Evolutionary conservation across 2,888 invertebrate genomes (phyloP), one percentile per base, ranked within the genome.

Genomic region (Andricus curvator): DNA sequence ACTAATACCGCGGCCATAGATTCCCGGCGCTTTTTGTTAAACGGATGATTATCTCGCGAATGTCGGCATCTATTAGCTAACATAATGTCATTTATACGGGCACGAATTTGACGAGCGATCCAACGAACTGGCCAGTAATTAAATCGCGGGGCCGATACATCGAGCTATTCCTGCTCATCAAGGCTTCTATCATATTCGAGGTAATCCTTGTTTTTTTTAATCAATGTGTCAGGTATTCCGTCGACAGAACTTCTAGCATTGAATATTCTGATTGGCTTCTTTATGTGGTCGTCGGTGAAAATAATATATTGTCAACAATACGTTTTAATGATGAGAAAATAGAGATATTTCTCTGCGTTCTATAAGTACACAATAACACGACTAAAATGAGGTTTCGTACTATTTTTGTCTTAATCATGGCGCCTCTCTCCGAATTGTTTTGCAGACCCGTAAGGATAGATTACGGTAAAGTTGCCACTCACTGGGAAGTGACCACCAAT

Each of bases 1-100:
- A 70, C 70, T 51, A 51, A 70, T 20, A 29, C 29, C 33, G 6
- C 4, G 4, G 48, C 48, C 51, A 20, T 51, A 70, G 25, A 29
- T 20, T 70, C 29, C 29, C 29, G 48, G 70, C 83, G 83, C 81
- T 83, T 83, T 87, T 78, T 85, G 87, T 87, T 87, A 85, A 87
- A 85, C 85, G 84, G 85, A 84, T 88, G 87, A 88, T 88, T 88
- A 87, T 86, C 85, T 84, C 76, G 80, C 80, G 78, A 85, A 77
- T 78, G 83, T 82, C 83, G 83, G 80, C 83, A 80, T 85, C 85
- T 86, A 88, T 86, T 85, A 87, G 84, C 85, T 84, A 82, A 82
- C 81, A 74, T 84, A 84, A 84, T 81, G 84, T 77, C 80, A 78
- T 85, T 84, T 82, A 81, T 81, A 84, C 82, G 81, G 64, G 78